Base-by-base conservation (phyloP, 2,888 invertebrate genomes). In the Spilosoma lubricipeda region DNA sequence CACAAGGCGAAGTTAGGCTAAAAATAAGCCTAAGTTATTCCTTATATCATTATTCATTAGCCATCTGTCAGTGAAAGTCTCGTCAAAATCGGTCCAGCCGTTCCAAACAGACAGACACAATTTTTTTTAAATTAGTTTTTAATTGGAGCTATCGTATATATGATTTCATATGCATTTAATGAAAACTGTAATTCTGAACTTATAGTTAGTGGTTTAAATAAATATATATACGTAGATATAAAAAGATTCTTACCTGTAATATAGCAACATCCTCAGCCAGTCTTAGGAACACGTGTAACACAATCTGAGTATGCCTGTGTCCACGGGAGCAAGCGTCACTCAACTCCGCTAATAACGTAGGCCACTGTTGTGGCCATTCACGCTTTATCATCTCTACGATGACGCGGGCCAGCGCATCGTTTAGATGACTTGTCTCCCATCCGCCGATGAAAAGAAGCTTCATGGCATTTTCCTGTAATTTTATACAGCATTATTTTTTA, bases 291-390 rank as follows among this genome's bases (percentile, higher is more conserved):
- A 99, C 98, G 85, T 98, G 96, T 72, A 99, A 94, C 8, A 99
- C 99, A 73, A 99, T 96, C 92, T 99, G 99, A 20, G 98, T 98
- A 90, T 99, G 99, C 70, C 97, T 97, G 88, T 98, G 98, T 20
- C 99, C 99, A 83, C 97, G 96, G 20, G 97, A 96, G 90, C 98
- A 98, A 1, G 98, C 97, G 85, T 97, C 97, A 76, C 98, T 98
- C 2, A 99, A 96, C 90, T 99, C 99, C 0, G 97, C 96, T 48
- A 99, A 92, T 52, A 99, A 92, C 0, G 98, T 97, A 0, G 98
- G 98, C 99, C 99, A 99, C 82, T 99, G 98, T 90, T 99, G 99
- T 0, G 99, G 99, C 99, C 99, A 99, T 91, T 99, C 99, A 18
- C 99, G 96, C 90, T 99, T 99, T 72, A 99, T 98, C 97, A 99